A percentile compares a stretch with the other conserved stretches of the same genome.
Conservation (phyloP, 1,140 invertebrate species). For the Callitettix versicolor region DNA sequence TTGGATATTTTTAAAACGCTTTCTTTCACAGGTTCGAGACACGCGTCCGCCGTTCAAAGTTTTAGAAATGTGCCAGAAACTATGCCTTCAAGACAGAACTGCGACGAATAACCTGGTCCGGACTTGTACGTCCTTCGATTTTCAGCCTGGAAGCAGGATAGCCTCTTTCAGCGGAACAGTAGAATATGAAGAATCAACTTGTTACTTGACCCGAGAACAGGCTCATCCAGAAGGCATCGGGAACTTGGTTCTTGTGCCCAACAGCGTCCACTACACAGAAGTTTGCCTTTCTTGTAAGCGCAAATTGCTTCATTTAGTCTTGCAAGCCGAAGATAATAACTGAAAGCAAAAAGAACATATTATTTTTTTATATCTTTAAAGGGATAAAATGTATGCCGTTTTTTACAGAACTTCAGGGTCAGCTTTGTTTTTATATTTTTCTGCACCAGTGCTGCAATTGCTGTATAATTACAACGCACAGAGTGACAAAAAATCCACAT, state of each 20-base stretch:
- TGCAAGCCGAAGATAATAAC: too few relatives aligned
- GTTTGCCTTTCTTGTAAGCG: constrained; percentile 77
- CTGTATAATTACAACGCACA: too few relatives aligned
- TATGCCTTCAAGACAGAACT: constrained; percentile 71
- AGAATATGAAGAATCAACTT: constrained; percentile 84
- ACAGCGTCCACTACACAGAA: constrained; percentile 81
- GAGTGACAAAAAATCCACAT: too few relatives aligned
- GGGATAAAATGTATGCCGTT: too few relatives aligned
- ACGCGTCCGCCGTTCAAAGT: constrained; percentile 73
- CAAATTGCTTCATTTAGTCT: too few relatives aligned
- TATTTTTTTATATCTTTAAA: too few relatives aligned
- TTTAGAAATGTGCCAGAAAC: constrained; percentile 69
- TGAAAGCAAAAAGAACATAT: too few relatives aligned
- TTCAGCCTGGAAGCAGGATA: constrained; percentile 74
- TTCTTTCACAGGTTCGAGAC: constrained; percentile 55
- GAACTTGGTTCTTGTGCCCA: constrained; percentile 70
- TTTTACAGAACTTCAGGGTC: too few relatives aligned
- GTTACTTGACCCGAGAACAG: constrained; percentile 74
- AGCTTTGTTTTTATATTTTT: too few relatives aligned
- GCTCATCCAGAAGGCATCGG: constrained; percentile 75
- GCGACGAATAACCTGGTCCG: constrained; percentile 66
- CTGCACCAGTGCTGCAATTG: too few relatives aligned
- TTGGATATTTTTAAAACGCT: too few relatives aligned
- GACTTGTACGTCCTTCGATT: constrained; percentile 77
- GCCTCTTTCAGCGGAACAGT: constrained; percentile 67